Percentiles rank a stretch among this genome's conserved stretches.
phyloP scores from a whole-genome alignment of 2,797 vertebrate species.

The Astyanax mexicanus region DNA sequence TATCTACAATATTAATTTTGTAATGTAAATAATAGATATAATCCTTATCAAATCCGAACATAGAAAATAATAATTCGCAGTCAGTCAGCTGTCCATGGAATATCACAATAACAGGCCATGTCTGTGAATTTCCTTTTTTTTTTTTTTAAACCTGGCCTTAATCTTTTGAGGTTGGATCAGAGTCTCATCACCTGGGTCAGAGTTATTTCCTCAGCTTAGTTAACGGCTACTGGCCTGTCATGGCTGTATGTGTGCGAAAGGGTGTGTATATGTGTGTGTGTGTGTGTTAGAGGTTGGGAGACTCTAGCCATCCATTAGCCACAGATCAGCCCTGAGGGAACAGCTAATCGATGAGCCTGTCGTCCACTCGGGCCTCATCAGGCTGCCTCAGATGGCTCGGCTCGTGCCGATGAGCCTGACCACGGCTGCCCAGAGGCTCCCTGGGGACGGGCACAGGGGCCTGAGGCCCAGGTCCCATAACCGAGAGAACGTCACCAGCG shows the following conservation, averaged over 20 bases:
- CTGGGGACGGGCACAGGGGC: conserved; percentile 59
- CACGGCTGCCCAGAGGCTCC: conserved; percentile 57
- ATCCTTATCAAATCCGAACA: no score
- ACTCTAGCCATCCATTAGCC: conserved; percentile 73
- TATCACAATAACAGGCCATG: not conserved
- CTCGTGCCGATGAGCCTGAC: conserved; percentile 75
- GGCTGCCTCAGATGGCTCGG: conserved; percentile 68
- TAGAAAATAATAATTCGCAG: conserved; percentile 16
- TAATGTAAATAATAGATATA: no score
- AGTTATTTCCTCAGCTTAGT: conserved; percentile 60
- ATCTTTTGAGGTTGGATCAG: conserved; percentile 61
- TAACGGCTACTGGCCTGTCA: conserved; percentile 34
- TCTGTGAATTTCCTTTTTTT: conserved; percentile 61
- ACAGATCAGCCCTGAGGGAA: conserved; percentile 79
- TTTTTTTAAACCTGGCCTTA: conserved; percentile 62
- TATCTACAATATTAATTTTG: no score
- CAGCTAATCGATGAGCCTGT: conserved; percentile 82
- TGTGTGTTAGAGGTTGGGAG: conserved; percentile 63
- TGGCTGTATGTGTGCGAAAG: conserved; percentile 37
- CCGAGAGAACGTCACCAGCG: conserved; percentile 62
- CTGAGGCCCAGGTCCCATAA: conserved; percentile 58
- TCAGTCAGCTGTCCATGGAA: not conserved
- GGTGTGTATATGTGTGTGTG: conserved; percentile 17
- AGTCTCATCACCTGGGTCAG: conserved; percentile 61
- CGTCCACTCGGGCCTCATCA: conserved; percentile 76